Conservation (phyloP, 2,888 invertebrate genomes). For the Eulithis prunata region DNA sequence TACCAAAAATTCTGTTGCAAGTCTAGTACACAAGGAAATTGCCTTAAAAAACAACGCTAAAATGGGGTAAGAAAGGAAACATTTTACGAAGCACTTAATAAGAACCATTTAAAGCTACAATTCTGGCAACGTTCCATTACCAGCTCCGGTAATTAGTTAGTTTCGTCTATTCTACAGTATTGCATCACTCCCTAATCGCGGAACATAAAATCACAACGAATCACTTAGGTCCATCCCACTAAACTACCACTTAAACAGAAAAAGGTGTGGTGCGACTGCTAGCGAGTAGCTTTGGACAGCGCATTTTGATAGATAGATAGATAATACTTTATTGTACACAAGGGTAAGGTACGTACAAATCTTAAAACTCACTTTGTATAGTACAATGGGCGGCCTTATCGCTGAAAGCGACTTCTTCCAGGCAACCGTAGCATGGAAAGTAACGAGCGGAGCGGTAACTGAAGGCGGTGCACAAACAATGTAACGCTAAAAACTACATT, state of each 20-base stretch:
- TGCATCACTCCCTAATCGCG: slow-evolving; percentile 43
- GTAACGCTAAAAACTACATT: too few relatives aligned
- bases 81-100: slow-evolving; percentile 25
- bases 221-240: slow-evolving; percentile 50
- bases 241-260: slow-evolving; percentile 45
- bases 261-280: slow-evolving; percentile 19
- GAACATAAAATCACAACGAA: slow-evolving; percentile 49
- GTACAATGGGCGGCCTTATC: too few relatives aligned
- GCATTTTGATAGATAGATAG: neutral
- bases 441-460: too few relatives aligned
- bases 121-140: slow-evolving; percentile 27
- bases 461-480: too few relatives aligned
- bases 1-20: too few relatives aligned
- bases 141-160: slow-evolving; percentile 25
- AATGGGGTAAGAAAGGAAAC: slow-evolving; percentile 9
- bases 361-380: too few relatives aligned
- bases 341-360: too few relatives aligned
- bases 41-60: too few relatives aligned
- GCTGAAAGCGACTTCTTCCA: too few relatives aligned
- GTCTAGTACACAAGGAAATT: too few relatives aligned
- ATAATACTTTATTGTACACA: too few relatives aligned
- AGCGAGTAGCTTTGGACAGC: slow-evolving; percentile 10
- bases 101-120: slow-evolving; percentile 20
- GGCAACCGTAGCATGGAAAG: too few relatives aligned
- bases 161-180: slow-evolving; percentile 36